Evolutionary conservation across 2,888 invertebrate species (phyloP).

Genomic region (Drosophila anomalipes): DNA sequence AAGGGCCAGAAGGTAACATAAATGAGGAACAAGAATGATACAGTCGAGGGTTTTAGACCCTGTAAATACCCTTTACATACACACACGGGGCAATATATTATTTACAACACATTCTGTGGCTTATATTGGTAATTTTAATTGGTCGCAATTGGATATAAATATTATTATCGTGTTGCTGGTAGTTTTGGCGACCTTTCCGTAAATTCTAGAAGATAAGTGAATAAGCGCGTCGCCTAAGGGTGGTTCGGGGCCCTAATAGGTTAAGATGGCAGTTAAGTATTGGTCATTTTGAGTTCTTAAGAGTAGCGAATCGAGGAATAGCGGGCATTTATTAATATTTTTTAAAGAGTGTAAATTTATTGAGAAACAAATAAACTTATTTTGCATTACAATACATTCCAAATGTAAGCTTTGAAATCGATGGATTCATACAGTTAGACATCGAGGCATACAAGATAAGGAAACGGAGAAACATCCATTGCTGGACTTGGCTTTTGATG

Average conservation of each 20-base stretch:
- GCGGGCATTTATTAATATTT: neutral
- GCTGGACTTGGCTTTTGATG: neutral
- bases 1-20: conserved; percentile 15
- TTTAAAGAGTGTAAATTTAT: neutral
- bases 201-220: neutral
- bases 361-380: neutral
- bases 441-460: neutral
- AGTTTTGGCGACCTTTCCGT: neutral
- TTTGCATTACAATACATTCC: neutral
- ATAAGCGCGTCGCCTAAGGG: neutral
- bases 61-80: neutral
- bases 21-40: neutral
- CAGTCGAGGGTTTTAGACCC: neutral
- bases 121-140: neutral
- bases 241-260: neutral
- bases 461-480: neutral
- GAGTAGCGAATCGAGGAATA: neutral
- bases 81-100: neutral
- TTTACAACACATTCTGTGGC: neutral
- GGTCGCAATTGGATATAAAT: neutral
- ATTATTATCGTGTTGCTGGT: neutral
- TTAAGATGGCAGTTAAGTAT: neutral
- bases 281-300: neutral
- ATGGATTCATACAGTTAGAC: neutral
- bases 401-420: neutral